Evolutionary conservation across 1,140 invertebrate genomes (phyloP).

Genomic region (Leptinotarsa defecta): DNA sequence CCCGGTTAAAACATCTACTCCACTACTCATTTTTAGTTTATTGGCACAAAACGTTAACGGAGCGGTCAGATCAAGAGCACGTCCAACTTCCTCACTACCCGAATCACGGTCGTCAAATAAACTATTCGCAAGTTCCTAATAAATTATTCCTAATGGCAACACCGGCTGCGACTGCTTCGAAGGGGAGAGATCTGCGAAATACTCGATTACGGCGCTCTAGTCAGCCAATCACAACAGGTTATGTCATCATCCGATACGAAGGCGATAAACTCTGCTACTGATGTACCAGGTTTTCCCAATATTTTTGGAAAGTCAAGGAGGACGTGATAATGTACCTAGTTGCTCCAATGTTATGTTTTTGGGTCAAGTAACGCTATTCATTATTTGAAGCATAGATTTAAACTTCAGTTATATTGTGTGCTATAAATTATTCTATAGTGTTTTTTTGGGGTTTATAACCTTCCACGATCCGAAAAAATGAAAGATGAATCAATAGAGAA

Average conservation of each 20-base stretch:
- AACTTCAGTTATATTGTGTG: too few species aligned
- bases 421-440: too few species aligned
- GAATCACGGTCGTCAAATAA: background rate
- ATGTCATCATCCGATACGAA: constrained; percentile 21
- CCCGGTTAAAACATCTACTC: constrained; percentile 49
- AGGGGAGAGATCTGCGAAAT: constrained; percentile 25
- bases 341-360: too few species aligned
- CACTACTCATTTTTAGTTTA: constrained; percentile 42
- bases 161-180: constrained; percentile 15
- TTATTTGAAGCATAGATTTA: too few species aligned
- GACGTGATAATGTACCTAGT: too few species aligned
- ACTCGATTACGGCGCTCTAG: constrained; percentile 13
- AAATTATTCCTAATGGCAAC: background rate
- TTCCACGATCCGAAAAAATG: too few species aligned
- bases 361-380: too few species aligned
- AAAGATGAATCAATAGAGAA: too few species aligned
- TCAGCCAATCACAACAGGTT: constrained; percentile 24
- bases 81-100: background rate
- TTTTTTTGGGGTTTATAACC: too few species aligned
- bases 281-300: background rate
- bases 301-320: background rate
- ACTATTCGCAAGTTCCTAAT: background rate
- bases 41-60: background rate
- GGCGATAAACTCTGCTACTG: background rate
- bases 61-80: background rate